Evolutionary conservation across 2,888 invertebrate species (phyloP), one percentile per base, ranked within the genome.

Genomic region (Rhabditophanes sp.): DNA sequence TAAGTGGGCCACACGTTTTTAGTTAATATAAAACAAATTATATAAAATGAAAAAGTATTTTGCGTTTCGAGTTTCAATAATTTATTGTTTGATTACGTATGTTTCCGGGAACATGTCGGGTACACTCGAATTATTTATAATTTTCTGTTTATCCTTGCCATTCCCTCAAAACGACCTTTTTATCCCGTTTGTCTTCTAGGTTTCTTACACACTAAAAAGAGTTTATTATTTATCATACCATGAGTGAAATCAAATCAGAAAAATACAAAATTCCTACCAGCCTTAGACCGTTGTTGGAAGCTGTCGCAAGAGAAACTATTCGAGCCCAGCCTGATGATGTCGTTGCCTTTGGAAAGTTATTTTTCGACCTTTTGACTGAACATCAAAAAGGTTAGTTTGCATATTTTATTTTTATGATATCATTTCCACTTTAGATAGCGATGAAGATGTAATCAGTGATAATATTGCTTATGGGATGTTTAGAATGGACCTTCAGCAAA

Each of bases 401-500:
- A n/a, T 8, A 26, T 11, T 26, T 26, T 9, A 26, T 9, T 9
- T 9, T 4, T 29, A 28, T 29, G 25, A 35, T 40, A 24, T 15
- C 12, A 6, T 25, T 25, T 25, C 16, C 26, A 14, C 12, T 5
- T 4, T 25, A 5, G 6, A 25, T 25, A 25, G 12, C 5, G 14
- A 25, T 14, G 7, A 38, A 20, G 33, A 56, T 35, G 54, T 58
- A 8, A 45, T 56, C 27, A 32, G 35, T 16, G 56, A 60, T 25
- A 46, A 50, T n/a, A 39, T 46, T 21, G 40, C 43, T 11, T 60
- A 60, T 44, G 55, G 56, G 30, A 43, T 49, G 41, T 60, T 60
- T 39, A 45, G 54, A 16, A 40, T 46, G n/a, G 55, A 58, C 62
- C 39, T 67, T 51, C 58, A 67, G 49, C 45, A n/a, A n/a, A n/a